These are phyloP conservation scores for Anthoscopus minutus DNA, from an alignment of 2,113 vertebrate species.

Conservation along the genomic window DNA sequence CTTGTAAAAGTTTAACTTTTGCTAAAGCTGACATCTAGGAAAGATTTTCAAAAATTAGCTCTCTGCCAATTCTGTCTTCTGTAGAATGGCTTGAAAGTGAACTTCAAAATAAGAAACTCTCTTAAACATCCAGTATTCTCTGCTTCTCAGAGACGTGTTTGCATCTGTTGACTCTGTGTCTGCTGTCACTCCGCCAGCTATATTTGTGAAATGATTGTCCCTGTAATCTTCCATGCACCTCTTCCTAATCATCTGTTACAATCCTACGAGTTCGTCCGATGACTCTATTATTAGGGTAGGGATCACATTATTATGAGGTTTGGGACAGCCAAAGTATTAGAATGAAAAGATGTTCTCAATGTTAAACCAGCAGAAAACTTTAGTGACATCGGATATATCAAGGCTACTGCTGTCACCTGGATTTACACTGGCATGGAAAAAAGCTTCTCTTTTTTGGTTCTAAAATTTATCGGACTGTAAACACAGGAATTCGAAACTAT, in stretches of 20 bases:
- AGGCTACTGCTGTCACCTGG: background rate
- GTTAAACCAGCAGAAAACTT: background rate
- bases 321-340: background rate
- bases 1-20: background rate
- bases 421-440: background rate
- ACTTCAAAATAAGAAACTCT: background rate
- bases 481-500: background rate
- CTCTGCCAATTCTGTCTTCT: background rate
- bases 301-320: background rate
- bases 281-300: background rate
- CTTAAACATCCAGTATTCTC: background rate
- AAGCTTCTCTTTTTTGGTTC: background rate
- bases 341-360: background rate
- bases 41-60: background rate
- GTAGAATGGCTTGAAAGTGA: background rate
- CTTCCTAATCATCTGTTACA: background rate
- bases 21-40: background rate
- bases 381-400: background rate
- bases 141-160: background rate
- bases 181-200: background rate
- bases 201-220: background rate
- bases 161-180: fast-evolving
- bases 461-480: background rate
- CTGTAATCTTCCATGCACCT: background rate
- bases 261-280: background rate